Base-by-base conservation (phyloP, 1,140 invertebrate species). In the Rhagoletis zephyria region DNA sequence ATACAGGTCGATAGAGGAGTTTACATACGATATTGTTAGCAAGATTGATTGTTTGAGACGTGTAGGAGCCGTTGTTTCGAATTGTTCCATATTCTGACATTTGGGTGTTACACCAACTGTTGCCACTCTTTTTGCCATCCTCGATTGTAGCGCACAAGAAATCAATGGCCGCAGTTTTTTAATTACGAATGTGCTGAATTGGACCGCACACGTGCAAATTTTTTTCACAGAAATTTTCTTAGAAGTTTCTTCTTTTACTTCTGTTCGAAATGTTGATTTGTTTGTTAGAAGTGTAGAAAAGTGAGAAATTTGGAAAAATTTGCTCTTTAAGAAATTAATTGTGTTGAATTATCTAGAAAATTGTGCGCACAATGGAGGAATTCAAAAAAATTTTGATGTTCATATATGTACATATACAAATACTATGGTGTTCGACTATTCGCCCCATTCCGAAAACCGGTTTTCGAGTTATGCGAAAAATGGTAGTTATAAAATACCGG, bases 41-140 rank as follows among this genome's bases (percentile, higher is more conserved):
- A 56, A 81, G 74, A 81, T 81, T 30, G 60, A 87, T 87, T 87
- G 86, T 87, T 30, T 19, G 63, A 77, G 67, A 74, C 67, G 60
- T 87, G 64, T 70, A 51, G 86, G 56, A 67, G 67, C 40, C 16
- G 59, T 48, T 56, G 45, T 1, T 4, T 61, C 19, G 10, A 4
- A 3, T 61, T 45, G 81, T 85, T 61, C 85, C 85, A 86, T 9
- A 63, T 86, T 63, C 61, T 61, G 60, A 86, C 85, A 63, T 48
- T 86, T 86, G n/a, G 45, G 85, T 63, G 85, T 3, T 60, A 86
- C 56, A 64, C 60, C 74, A 81, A 12, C 74, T 81, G 74, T 81
- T 81, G 30, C 19, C 45, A 59, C 30, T 14, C 16, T 63, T 85
- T 86, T 61, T 86, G 40, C 10, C 74, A 48, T 51, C 16, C 19